Conservation (phyloP, 2,797 vertebrate species). For the Podarcis siculus region DNA sequence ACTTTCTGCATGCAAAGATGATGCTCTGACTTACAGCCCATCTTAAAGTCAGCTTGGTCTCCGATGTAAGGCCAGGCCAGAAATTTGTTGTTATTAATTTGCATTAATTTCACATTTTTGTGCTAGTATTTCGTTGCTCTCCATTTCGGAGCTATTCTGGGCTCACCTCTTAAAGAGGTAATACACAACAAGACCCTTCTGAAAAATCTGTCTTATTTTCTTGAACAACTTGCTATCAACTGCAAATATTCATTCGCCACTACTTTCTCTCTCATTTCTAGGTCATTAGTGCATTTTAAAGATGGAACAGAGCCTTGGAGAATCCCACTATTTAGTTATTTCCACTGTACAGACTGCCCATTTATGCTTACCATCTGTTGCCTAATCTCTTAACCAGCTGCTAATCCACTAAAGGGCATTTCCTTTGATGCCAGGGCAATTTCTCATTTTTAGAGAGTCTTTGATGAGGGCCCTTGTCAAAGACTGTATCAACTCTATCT, state of each 20-base stretch:
- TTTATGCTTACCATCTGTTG: conserved; percentile 29
- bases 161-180: too few species aligned
- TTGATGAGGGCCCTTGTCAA: background rate
- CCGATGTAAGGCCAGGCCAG: background rate
- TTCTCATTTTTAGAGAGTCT: background rate
- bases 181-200: background rate
- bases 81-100: background rate
- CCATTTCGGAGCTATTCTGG: background rate
- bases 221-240: background rate
- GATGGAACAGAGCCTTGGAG: background rate
- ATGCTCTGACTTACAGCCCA: too few species aligned
- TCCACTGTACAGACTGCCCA: background rate
- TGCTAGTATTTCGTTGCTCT: background rate
- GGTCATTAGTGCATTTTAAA: conserved; percentile 5
- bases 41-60: background rate
- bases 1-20: too few species aligned
- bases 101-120: background rate
- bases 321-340: conserved; percentile 2
- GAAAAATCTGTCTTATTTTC: background rate
- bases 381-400: conserved; percentile 26
- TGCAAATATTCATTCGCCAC: background rate
- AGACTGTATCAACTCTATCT: background rate
- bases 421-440: conserved; percentile 24
- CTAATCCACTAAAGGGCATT: conserved; percentile 14
- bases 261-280: background rate